phyloP scores from a whole-genome alignment of 2,113 vertebrate species.

The Hydropotes inermis region DNA sequence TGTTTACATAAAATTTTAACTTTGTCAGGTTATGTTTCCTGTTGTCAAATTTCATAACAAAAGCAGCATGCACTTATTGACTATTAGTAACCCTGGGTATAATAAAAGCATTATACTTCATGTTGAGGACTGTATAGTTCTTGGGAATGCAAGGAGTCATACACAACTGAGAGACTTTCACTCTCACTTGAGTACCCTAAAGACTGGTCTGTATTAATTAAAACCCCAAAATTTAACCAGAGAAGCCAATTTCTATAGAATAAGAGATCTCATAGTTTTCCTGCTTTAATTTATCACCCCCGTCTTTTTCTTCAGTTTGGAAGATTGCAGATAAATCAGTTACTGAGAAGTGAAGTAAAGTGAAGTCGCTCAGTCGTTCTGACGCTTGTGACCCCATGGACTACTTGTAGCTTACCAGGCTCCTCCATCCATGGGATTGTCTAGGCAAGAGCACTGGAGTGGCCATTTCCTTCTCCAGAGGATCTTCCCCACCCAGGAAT shows the following conservation, averaged over 20 bases:
- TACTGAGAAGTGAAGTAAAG: neutral
- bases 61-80: neutral
- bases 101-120: neutral
- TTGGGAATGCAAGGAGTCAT: neutral
- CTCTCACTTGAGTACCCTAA: neutral
- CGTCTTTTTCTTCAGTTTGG: neutral
- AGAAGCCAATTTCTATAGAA: neutral
- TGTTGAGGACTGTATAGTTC: neutral
- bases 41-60: neutral
- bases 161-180: neutral
- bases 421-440: neutral
- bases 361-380: accelerated
- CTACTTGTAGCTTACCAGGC: neutral
- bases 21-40: neutral
- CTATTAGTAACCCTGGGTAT: neutral
- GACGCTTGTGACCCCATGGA: neutral
- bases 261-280: neutral
- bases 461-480: neutral
- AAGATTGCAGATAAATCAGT: neutral
- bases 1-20: neutral
- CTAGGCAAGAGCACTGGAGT: neutral
- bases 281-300: neutral
- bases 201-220: neutral
- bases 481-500: neutral
- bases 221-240: neutral